Percentiles rank a stretch among this genome's conserved stretches.
phyloP scores from a whole-genome alignment of 2,888 invertebrate genomes.

The Linnaemya tessellans region DNA sequence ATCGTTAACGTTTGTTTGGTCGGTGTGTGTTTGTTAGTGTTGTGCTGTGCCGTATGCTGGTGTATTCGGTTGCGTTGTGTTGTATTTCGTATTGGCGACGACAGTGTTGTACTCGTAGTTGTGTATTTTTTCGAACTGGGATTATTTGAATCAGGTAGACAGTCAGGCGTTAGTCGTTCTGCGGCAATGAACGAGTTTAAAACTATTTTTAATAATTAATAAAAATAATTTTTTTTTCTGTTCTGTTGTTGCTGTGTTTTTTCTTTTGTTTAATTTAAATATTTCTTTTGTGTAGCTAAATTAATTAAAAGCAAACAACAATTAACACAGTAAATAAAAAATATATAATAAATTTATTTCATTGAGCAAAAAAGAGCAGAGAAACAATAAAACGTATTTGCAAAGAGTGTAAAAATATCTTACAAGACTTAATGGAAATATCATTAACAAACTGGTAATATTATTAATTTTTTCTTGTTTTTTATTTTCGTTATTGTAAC shows the following conservation, averaged over 20 bases:
- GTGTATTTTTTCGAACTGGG: conserved; percentile 73
- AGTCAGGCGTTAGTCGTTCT: conserved; percentile 84
- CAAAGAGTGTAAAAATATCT: conserved; percentile 15
- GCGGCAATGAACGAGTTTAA: conserved; percentile 84
- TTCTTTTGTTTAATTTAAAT: conserved; percentile 44
- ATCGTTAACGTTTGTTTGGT: conserved; percentile 42
- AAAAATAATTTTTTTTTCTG: conserved; percentile 19
- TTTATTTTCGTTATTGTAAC: neutral
- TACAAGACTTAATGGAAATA: conserved; percentile 27
- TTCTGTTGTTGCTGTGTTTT: neutral
- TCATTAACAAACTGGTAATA: conserved; percentile 48
- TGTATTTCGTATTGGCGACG: conserved; percentile 35
- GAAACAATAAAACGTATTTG: neutral
- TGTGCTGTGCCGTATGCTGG: conserved; percentile 26
- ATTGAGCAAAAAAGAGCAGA: conserved; percentile 14
- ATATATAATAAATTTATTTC: conserved; percentile 8
- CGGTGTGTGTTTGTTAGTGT: conserved; percentile 13
- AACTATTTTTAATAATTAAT: conserved; percentile 76
- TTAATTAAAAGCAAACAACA: conserved; percentile 38
- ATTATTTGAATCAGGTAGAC: conserved; percentile 83
- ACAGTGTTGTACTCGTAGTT: conserved; percentile 46
- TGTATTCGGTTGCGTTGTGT: conserved; percentile 39
- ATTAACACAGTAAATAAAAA: conserved; percentile 14
- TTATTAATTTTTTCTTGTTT: neutral
- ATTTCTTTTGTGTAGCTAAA: conserved; percentile 38